Percentiles rank a stretch among this genome's conserved stretches.
Conservation (phyloP, 1,140 invertebrate species). For the Hirudo medicinalis region DNA sequence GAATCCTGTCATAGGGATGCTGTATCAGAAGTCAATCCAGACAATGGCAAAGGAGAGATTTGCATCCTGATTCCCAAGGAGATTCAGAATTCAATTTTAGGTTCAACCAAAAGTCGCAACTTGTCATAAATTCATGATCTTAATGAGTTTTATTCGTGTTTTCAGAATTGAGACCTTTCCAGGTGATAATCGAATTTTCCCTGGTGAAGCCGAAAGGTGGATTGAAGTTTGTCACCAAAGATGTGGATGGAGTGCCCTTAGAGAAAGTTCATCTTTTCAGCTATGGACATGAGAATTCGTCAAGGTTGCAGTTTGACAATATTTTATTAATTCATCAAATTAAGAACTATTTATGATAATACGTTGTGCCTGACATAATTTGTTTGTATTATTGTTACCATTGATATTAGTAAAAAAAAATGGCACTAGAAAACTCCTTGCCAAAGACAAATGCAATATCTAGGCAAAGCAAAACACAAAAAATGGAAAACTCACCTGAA, state of each 20-base stretch:
- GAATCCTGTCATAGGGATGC: conserved; percentile 58
- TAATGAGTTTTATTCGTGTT: no score
- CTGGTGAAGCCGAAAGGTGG: conserved; percentile 81
- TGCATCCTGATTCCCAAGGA: conserved; percentile 68
- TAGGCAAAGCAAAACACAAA: no score
- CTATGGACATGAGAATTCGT: conserved; percentile 77
- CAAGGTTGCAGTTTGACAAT: conserved; percentile 38
- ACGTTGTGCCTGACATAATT: no score
- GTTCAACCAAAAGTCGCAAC: background rate
- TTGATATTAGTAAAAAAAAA: no score
- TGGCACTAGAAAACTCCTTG: no score
- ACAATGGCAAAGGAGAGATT: conserved; percentile 60
- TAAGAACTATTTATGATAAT: no score
- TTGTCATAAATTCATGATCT: no score
- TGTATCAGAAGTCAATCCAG: conserved; percentile 68
- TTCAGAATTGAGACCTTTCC: conserved; percentile 57
- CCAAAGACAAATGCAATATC: no score
- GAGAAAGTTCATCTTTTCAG: conserved; percentile 88
- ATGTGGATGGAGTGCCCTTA: conserved; percentile 41
- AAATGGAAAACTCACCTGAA: no score
- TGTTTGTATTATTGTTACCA: no score
- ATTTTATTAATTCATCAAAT: no score
- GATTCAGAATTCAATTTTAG: conserved; percentile 18
- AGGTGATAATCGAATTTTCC: conserved; percentile 83
- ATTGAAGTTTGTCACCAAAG: conserved; percentile 85